phyloP scores from a whole-genome alignment of 1,140 invertebrate species.

The Gryllus bimaculatus region DNA sequence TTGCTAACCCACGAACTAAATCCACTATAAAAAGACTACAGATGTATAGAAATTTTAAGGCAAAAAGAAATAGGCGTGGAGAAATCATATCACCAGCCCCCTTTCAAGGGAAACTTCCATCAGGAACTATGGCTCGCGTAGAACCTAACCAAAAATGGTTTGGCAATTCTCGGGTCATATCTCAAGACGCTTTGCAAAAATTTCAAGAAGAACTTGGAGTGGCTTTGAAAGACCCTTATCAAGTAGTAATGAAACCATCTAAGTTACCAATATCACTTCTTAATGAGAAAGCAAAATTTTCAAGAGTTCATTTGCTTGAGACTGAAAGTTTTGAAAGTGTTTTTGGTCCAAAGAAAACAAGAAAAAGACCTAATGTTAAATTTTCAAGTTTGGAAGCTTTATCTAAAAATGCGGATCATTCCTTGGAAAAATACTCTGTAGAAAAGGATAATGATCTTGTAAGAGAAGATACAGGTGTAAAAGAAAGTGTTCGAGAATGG shows the following conservation, averaged over 20 bases:
- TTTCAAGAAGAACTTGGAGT: conserved; percentile 95
- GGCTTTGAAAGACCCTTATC: conserved; percentile 91
- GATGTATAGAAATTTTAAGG: conserved; percentile 96
- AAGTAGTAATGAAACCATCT: conserved; percentile 95
- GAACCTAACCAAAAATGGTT: conserved; percentile 99
- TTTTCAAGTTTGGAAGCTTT: conserved; percentile 62
- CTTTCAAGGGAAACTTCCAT: conserved; percentile 81
- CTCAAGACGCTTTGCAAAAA: conserved; percentile 88
- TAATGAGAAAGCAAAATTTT: conserved; percentile 85
- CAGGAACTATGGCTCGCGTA: conserved; percentile 85
- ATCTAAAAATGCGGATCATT: conserved; percentile 56
- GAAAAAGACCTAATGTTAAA: conserved; percentile 82
- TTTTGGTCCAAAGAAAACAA: conserved; percentile 87
- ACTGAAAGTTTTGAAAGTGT: conserved; percentile 89
- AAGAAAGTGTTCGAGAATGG: conserved; percentile 66
- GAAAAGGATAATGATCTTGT: conserved; percentile 74
- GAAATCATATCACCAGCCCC: conserved; percentile 91
- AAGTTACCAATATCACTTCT: conserved; percentile 88
- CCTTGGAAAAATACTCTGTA: conserved; percentile 64
- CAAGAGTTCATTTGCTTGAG: conserved; percentile 88
- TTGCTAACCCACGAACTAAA: conserved; percentile 75
- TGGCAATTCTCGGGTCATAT: conserved; percentile 84
- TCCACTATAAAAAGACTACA: conserved; percentile 91
- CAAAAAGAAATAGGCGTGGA: conserved; percentile 81
- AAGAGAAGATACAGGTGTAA: conserved; percentile 68